These are phyloP conservation scores for Alauda arvensis DNA, from an alignment of 2,797 vertebrate genomes.

Conservation along the genomic window DNA sequence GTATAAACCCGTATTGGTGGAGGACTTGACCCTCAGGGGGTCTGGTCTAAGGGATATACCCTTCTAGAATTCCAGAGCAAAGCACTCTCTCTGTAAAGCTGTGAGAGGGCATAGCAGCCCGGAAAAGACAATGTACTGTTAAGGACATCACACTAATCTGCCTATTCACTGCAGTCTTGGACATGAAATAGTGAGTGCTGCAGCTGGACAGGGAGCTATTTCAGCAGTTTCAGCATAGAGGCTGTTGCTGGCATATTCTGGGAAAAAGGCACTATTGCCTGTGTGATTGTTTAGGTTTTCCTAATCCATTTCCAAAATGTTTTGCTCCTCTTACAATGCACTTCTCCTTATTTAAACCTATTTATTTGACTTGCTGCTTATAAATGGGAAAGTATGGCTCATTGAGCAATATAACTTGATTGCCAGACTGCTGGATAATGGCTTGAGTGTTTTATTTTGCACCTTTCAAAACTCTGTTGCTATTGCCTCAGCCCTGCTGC, in stretches of 20 bases:
- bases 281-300: slow-evolving; percentile 14
- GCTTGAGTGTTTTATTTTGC: not conserved
- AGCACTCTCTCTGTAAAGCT: not conserved
- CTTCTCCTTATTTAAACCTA: slow-evolving; percentile 1
- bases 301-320: slow-evolving; percentile 25
- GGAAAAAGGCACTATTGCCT: not conserved
- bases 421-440: not conserved
- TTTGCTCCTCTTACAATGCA: not conserved
- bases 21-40: not conserved
- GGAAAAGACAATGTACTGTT: not conserved
- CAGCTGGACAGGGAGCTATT: not conserved
- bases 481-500: not conserved
- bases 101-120: not conserved
- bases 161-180: not conserved
- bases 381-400: not conserved
- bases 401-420: not conserved
- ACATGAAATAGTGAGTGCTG: not conserved
- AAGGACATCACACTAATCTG: not conserved
- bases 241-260: not conserved
- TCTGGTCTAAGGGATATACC: not conserved
- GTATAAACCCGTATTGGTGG: not conserved
- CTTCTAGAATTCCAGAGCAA: not conserved
- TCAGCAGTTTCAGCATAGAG: not conserved
- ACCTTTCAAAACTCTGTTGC: not conserved
- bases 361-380: slow-evolving; percentile 1